These are phyloP conservation scores for Chrysolina haemoptera DNA, from an alignment of 2,888 invertebrate genomes.

Conservation along the genomic window DNA sequence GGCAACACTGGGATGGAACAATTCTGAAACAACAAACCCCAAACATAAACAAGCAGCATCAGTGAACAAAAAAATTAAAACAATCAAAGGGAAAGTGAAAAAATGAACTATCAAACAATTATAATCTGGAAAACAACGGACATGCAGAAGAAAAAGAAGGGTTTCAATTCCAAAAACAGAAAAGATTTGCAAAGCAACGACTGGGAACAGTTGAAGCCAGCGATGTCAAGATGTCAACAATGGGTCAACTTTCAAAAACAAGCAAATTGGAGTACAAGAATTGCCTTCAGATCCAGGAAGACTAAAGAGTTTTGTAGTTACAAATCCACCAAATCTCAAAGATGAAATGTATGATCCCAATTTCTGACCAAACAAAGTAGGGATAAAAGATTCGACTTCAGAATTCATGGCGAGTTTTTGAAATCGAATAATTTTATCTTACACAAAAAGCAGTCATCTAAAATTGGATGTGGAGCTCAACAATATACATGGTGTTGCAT, in stretches of 20 bases:
- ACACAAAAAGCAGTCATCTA: too few species aligned
- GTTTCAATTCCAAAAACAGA: not conserved
- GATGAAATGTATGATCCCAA: too few species aligned
- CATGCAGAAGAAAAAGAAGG: not conserved
- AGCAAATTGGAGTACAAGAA: too few species aligned
- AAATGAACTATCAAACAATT: not conserved
- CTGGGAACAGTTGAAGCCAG: not conserved
- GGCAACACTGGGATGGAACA: not conserved
- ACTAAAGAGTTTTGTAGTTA: too few species aligned
- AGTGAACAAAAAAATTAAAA: not conserved
- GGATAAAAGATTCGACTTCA: too few species aligned
- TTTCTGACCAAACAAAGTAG: too few species aligned
- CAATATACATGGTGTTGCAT: too few species aligned
- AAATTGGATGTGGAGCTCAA: too few species aligned
- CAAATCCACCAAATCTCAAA: too few species aligned
- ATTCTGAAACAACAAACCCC: not conserved
- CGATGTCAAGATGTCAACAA: not conserved
- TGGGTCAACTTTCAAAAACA: not conserved
- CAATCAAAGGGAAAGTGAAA: not conserved
- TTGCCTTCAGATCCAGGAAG: too few species aligned
- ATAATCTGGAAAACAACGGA: not conserved
- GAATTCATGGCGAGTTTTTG: too few species aligned
- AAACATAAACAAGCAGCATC: not conserved
- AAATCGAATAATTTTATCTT: too few species aligned
- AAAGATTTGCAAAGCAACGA: not conserved